Conservation (phyloP, 2,113 vertebrate species). For the Danio rerio region GRCz12tu NC_133188.1:50203001-50203500, state of each 20-base stretch:
- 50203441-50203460: constrained; percentile 46
- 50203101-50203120: neutral
- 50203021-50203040: constrained; percentile 59
- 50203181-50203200: too few relatives aligned
- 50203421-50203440: constrained; percentile 39
- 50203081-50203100: constrained; percentile 1
- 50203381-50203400: constrained; percentile 53
- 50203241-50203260: constrained; percentile 54
- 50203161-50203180: too few relatives aligned
- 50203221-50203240: constrained; percentile 32
- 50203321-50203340: constrained; percentile 35
- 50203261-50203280: constrained; percentile 26
- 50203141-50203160: too few relatives aligned
- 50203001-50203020: constrained; percentile 68
- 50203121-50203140: too few relatives aligned
- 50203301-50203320: constrained; percentile 48
- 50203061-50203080: neutral
- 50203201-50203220: neutral
- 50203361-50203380: constrained; percentile 42
- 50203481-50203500: constrained; percentile 5
- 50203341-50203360: constrained; percentile 33
- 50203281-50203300: constrained; percentile 16
- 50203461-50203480: constrained; percentile 32
- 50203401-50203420: constrained; percentile 19
- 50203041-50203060: constrained; percentile 10